Conservation (phyloP, 2,113 vertebrate genomes). For the Malurus alboscapulatus region DNA sequence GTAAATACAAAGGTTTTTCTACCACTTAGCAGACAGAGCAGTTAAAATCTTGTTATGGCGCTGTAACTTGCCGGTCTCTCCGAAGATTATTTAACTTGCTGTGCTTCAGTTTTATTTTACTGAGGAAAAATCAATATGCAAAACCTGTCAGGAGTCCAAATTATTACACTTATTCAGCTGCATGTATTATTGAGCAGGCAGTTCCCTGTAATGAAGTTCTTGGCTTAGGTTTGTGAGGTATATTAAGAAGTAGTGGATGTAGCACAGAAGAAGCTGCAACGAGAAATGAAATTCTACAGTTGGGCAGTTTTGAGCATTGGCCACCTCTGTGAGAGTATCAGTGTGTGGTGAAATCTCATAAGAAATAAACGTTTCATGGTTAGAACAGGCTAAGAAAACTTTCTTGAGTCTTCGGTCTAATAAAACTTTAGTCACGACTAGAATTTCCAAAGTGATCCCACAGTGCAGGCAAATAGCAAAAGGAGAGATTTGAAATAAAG, state of each 20-base stretch:
- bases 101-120: slow-evolving; percentile 28
- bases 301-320: background rate
- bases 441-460: background rate
- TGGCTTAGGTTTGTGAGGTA: slow-evolving; percentile 27
- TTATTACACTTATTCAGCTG: slow-evolving; percentile 19
- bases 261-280: background rate
- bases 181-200: slow-evolving; percentile 54
- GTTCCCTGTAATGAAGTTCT: slow-evolving; percentile 47
- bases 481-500: background rate
- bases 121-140: slow-evolving; percentile 61
- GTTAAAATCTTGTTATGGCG: background rate
- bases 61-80: background rate
- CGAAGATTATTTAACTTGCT: slow-evolving; percentile 35
- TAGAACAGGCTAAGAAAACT: background rate
- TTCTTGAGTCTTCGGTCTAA: background rate
- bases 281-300: background rate
- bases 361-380: background rate
- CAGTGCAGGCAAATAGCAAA: background rate
- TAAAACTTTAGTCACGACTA: background rate
- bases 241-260: slow-evolving; percentile 10
- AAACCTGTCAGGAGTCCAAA: slow-evolving; percentile 42
- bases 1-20: background rate
- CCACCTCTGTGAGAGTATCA: background rate
- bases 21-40: background rate
- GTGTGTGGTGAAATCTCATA: background rate